phyloP scores from a whole-genome alignment of 2,113 vertebrate species.

The Phalacrocorax brasilianus region DNA sequence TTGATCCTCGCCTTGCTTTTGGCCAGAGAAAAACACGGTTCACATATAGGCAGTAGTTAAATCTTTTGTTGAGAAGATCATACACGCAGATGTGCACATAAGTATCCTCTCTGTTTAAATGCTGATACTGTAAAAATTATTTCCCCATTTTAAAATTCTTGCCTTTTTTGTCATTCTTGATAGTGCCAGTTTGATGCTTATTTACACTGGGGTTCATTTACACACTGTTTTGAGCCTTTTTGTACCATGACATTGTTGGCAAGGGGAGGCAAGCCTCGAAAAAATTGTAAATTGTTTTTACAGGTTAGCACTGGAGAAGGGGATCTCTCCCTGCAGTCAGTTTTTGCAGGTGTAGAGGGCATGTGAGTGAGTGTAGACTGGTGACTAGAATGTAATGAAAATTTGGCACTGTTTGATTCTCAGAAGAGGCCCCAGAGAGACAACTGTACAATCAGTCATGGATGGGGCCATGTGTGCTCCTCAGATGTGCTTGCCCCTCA shows the following conservation, averaged over 20 bases:
- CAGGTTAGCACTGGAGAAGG: not conserved
- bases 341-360: not conserved
- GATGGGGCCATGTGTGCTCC: accelerated
- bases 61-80: not conserved
- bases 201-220: not conserved
- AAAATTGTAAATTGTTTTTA: not conserved
- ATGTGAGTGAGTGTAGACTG: not conserved
- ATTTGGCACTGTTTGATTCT: not conserved
- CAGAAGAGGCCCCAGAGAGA: not conserved
- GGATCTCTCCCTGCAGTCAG: not conserved
- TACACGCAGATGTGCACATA: not conserved
- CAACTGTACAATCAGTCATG: not conserved
- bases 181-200: not conserved
- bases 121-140: not conserved
- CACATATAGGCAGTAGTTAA: not conserved
- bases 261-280: not conserved
- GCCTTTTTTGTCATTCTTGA: not conserved
- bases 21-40: not conserved
- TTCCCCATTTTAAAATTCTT: not conserved
- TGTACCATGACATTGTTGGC: not conserved
- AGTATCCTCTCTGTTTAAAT: not conserved
- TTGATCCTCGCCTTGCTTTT: not conserved
- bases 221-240: not conserved
- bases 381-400: not conserved
- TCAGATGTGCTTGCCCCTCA: not conserved